phyloP scores from a whole-genome alignment of 2,113 vertebrate genomes.

The Origma solitaria region DNA sequence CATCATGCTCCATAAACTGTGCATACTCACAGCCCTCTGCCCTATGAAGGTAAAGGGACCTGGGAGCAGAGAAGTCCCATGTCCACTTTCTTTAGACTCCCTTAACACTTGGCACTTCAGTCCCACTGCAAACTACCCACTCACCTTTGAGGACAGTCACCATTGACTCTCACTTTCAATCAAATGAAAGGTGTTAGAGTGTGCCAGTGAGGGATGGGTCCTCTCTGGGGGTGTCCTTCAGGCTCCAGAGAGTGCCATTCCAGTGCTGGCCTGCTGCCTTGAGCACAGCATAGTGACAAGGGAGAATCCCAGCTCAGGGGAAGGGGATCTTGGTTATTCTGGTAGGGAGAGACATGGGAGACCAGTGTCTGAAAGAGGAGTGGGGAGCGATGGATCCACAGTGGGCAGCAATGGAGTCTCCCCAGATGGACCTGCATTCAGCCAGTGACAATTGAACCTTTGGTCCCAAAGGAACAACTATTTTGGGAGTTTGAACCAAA shows the following conservation, averaged over 20 bases:
- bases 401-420: neutral
- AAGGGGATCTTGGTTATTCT: neutral
- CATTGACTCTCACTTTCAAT: neutral
- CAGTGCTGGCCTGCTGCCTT: neutral
- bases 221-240: neutral
- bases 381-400: neutral
- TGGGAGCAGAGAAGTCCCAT: neutral
- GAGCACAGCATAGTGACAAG: neutral
- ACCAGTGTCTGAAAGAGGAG: neutral
- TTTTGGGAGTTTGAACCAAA: neutral
- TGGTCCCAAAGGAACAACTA: neutral
- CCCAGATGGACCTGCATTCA: neutral
- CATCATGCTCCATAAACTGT: neutral
- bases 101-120: neutral
- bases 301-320: neutral
- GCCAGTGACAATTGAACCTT: neutral
- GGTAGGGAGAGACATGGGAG: neutral
- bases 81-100: neutral
- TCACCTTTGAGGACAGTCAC: neutral
- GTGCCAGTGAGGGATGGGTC: neutral
- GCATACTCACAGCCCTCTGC: neutral
- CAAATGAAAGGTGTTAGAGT: neutral
- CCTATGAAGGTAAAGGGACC: neutral
- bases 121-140: neutral
- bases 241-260: neutral